Conservation (phyloP, 2,888 invertebrate species). For the Ennomos quercinarius region DNA sequence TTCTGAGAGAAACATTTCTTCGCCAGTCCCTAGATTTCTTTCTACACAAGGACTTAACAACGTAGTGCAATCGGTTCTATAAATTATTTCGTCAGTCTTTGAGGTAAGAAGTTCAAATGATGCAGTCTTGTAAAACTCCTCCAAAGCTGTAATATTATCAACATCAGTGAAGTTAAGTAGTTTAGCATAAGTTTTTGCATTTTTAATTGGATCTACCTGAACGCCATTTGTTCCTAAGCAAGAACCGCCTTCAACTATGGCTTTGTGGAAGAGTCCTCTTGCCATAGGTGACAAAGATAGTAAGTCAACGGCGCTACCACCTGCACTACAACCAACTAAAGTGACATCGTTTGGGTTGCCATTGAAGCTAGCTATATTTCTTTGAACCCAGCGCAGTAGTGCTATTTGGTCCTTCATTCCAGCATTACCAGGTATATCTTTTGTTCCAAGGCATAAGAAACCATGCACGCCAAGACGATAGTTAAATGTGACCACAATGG, state of each 20-base stretch:
- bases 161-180: conserved; percentile 21
- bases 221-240: conserved; percentile 1
- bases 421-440: conserved; percentile 42
- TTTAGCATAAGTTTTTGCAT: conserved; percentile 23
- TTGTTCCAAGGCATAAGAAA: conserved; percentile 43
- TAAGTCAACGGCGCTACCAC: conserved; percentile 31
- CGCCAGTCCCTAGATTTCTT: conserved; percentile 13
- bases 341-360: conserved; percentile 40
- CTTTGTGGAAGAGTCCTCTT: conserved; percentile 35
- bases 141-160: conserved; percentile 33
- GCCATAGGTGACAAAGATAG: conserved; percentile 32
- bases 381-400: conserved; percentile 35
- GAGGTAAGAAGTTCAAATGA: conserved; percentile 16
- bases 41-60: conserved; percentile 27
- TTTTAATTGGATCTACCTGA: conserved; percentile 17
- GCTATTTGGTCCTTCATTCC: conserved; percentile 42
- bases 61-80: conserved; percentile 1
- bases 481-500: conserved; percentile 40
- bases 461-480: conserved; percentile 41
- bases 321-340: conserved; percentile 33
- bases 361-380: conserved; percentile 39
- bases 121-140: conserved; percentile 32
- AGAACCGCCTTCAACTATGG: conserved; percentile 36
- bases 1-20: conserved; percentile 19
- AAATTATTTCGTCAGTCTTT: background rate